Conservation (phyloP, 1,140 invertebrate species). For the Belonocnema kinseyi region DNA sequence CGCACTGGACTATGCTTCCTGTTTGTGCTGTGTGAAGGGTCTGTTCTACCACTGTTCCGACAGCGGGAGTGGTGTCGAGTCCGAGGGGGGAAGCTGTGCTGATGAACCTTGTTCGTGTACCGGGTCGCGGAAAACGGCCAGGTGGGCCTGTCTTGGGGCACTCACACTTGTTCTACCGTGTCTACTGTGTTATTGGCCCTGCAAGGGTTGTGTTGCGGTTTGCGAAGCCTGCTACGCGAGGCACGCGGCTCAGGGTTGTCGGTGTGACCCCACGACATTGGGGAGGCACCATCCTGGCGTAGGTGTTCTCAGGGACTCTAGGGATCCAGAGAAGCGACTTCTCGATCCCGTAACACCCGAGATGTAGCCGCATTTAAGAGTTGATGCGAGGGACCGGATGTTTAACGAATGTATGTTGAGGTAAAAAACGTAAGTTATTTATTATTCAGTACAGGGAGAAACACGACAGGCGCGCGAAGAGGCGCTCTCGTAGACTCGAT, state of each 20-base stretch:
- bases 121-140: conserved; percentile 80
- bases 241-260: conserved; percentile 83
- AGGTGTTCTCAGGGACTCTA: conserved; percentile 66
- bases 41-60: conserved; percentile 94
- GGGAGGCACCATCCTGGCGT: conserved; percentile 68
- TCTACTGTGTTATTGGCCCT: conserved; percentile 93
- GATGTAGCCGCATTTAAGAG: conserved; percentile 73
- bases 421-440: conserved; percentile 56
- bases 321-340: conserved; percentile 71
- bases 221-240: conserved; percentile 89
- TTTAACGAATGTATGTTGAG: conserved; percentile 49
- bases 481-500: conserved; percentile 1
- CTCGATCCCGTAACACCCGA: conserved; percentile 72
- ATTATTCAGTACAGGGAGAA: conserved; percentile 55
- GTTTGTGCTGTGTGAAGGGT: conserved; percentile 94
- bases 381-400: conserved; percentile 42
- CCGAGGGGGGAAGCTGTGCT: conserved; percentile 80
- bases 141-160: conserved; percentile 90
- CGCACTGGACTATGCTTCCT: conserved; percentile 90
- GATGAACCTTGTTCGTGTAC: conserved; percentile 92
- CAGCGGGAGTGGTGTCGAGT: conserved; percentile 80
- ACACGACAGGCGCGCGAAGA: conserved; percentile 37
- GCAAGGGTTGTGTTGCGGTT: conserved; percentile 85
- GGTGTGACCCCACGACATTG: conserved; percentile 79
- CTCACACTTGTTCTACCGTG: conserved; percentile 90